Evolutionary conservation across 2,888 invertebrate species (phyloP).

Genomic region (Torymus aiolomorphi): DNA sequence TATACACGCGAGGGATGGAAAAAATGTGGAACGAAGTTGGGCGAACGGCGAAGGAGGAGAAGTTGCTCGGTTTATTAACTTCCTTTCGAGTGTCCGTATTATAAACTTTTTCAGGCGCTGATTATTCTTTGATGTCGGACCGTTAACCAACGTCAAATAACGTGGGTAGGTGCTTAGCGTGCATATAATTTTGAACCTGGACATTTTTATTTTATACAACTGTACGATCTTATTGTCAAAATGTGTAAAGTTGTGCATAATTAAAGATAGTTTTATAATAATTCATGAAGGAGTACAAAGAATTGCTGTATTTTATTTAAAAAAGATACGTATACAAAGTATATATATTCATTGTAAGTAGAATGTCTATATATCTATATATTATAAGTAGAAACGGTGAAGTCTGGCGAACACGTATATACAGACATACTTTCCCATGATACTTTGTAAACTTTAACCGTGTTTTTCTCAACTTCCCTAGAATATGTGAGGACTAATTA

Average conservation of each 20-base stretch:
- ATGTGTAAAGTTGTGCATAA: too few species aligned
- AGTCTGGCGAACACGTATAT: slow-evolving; percentile 24
- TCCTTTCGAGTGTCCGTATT: not conserved
- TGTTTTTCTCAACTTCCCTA: slow-evolving; percentile 15
- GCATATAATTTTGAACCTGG: too few species aligned
- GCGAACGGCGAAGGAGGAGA: not conserved
- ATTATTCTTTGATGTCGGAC: not conserved
- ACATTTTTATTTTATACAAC: not conserved
- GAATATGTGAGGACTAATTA: slow-evolving; percentile 1
- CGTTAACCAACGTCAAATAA: too few species aligned
- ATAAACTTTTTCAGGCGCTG: slow-evolving; percentile 2
- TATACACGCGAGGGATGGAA: not conserved
- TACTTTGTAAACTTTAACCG: slow-evolving; percentile 41
- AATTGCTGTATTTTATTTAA: too few species aligned
- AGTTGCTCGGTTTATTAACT: slow-evolving; percentile 23
- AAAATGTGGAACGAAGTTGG: slow-evolving; percentile 32
- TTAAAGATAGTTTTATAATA: too few species aligned
- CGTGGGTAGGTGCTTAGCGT: too few species aligned
- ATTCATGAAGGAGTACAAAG: too few species aligned
- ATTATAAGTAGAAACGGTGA: slow-evolving; percentile 16
- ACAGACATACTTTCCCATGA: slow-evolving; percentile 10
- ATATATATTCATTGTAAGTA: not conserved
- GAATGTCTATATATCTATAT: slow-evolving; percentile 30
- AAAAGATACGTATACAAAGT: too few species aligned
- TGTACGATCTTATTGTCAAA: not conserved